Evolutionary conservation across 1,140 invertebrate genomes (phyloP).

Genomic region (Eupeodes corollae): DNA sequence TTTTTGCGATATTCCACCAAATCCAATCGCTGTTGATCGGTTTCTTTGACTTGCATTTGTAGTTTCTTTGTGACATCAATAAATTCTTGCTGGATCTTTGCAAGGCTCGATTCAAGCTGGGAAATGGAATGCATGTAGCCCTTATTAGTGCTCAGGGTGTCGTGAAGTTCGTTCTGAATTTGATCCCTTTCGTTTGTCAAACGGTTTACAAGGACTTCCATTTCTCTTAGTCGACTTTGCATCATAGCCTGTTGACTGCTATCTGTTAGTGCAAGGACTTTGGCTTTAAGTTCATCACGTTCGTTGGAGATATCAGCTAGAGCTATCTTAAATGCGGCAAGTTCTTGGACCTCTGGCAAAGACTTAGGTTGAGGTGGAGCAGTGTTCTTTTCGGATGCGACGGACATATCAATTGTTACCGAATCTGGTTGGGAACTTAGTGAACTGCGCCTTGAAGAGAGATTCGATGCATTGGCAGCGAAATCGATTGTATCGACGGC

Average conservation of each 20-base stretch:
- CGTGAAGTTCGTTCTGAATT: slow-evolving; percentile 19
- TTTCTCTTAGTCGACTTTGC: slow-evolving; percentile 16
- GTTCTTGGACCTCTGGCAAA: slow-evolving; percentile 16
- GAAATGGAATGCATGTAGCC: slow-evolving; percentile 33
- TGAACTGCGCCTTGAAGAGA: slow-evolving; percentile 7
- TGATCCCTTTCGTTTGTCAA: slow-evolving; percentile 38
- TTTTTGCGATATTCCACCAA: slow-evolving; percentile 56
- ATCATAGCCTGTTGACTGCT: slow-evolving; percentile 15
- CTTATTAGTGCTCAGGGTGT: slow-evolving; percentile 17
- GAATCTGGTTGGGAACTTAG: not conserved
- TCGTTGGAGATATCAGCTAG: slow-evolving; percentile 24
- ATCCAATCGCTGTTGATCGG: slow-evolving; percentile 47
- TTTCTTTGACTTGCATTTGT: slow-evolving; percentile 47
- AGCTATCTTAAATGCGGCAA: slow-evolving; percentile 29
- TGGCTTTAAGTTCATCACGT: slow-evolving; percentile 23
- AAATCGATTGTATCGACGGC: not conserved
- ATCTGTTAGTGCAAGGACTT: slow-evolving; percentile 17
- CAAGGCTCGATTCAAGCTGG: slow-evolving; percentile 34
- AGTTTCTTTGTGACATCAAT: slow-evolving; percentile 39
- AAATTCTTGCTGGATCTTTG: slow-evolving; percentile 38
- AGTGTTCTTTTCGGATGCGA: not conserved
- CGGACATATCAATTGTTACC: not conserved
- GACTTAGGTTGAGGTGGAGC: not conserved
- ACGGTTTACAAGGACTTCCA: slow-evolving; percentile 27
- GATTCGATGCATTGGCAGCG: not conserved